A percentile compares a stretch with the other conserved stretches of the same genome.
Conservation (phyloP, 2,888 invertebrate genomes). For the Liopterus haemorrhoidalis region DNA sequence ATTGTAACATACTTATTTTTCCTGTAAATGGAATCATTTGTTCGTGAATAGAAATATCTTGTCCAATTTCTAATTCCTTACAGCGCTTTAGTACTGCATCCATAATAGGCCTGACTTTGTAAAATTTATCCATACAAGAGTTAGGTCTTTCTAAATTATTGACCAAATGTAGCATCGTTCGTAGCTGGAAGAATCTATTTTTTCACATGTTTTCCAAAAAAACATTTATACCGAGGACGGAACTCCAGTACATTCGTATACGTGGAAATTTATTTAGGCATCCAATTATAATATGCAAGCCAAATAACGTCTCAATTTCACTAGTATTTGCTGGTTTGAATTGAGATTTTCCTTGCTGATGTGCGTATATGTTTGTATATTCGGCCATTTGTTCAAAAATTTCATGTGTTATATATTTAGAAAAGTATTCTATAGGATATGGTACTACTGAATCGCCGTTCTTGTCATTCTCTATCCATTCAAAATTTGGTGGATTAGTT, state of each 20-base stretch:
- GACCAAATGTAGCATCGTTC: conserved; percentile 14
- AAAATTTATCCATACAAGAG: conserved; percentile 10
- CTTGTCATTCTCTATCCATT: conserved; percentile 11
- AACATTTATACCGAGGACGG: conserved; percentile 11
- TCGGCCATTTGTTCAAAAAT: conserved; percentile 6
- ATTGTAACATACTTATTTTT: conserved; percentile 5
- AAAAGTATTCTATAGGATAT: conserved; percentile 1
- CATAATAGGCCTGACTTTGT: conserved; percentile 12
- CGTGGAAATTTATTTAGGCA: conserved; percentile 13
- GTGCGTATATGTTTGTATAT: conserved; percentile 11
- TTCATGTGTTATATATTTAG: conserved; percentile 1
- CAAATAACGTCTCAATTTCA: conserved; percentile 12
- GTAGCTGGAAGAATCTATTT: conserved; percentile 14
- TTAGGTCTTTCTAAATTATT: conserved; percentile 13
- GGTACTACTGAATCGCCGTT: too few relatives aligned
- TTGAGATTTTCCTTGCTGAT: conserved; percentile 12
- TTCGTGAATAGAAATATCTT: conserved; percentile 5
- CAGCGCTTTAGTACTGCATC: conserved; percentile 11
- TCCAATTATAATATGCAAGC: conserved; percentile 14
- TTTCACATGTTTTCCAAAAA: conserved; percentile 7
- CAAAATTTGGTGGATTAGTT: conserved; percentile 8
- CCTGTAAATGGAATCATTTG: conserved; percentile 8
- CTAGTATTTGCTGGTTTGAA: conserved; percentile 12
- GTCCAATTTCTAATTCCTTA: conserved; percentile 11
- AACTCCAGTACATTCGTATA: conserved; percentile 10